phyloP scores from a whole-genome alignment of 2,113 vertebrate species.

The Hippocampus comes region DNA sequence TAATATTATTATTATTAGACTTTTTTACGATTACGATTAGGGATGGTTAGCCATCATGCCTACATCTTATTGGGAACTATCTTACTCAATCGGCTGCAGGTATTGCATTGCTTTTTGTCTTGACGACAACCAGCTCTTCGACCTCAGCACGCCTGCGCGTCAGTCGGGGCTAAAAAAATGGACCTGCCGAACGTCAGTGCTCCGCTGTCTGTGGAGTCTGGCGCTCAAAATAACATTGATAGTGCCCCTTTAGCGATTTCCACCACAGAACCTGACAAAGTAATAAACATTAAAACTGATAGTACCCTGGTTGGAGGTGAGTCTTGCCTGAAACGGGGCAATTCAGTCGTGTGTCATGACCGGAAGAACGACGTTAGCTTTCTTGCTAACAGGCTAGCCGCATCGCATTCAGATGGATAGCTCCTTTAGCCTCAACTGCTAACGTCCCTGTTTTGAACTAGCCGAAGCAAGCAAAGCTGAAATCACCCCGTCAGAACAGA shows the following conservation, averaged over 20 bases:
- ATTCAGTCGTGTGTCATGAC: constrained; percentile 28
- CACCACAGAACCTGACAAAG: constrained; percentile 68
- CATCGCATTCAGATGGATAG: constrained; percentile 23
- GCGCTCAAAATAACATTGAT: constrained; percentile 49
- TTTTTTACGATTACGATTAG: too few relatives aligned
- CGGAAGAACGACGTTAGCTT: constrained; percentile 42
- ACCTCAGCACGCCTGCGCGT: not conserved
- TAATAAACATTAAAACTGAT: constrained; percentile 76
- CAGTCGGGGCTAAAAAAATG: constrained; percentile 48
- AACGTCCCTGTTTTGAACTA: constrained; percentile 17
- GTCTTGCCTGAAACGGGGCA: constrained; percentile 60
- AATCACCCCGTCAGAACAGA: not conserved
- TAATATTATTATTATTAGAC: too few relatives aligned
- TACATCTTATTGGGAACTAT: too few relatives aligned
- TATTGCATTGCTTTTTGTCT: too few relatives aligned
- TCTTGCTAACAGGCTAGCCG: constrained; percentile 50
- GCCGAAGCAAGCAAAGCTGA: not conserved
- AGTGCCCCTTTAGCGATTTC: constrained; percentile 57
- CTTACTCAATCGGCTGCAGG: too few relatives aligned
- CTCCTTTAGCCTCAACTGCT: constrained; percentile 36
- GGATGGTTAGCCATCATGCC: too few relatives aligned
- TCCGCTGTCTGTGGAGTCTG: constrained; percentile 63
- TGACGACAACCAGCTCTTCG: not conserved
- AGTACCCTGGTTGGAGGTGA: constrained; percentile 76
- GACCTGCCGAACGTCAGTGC: constrained; percentile 54